These are phyloP conservation scores for Miichthys miiuy DNA, from an alignment of 2,797 vertebrate species.

Conservation along the genomic window DNA sequence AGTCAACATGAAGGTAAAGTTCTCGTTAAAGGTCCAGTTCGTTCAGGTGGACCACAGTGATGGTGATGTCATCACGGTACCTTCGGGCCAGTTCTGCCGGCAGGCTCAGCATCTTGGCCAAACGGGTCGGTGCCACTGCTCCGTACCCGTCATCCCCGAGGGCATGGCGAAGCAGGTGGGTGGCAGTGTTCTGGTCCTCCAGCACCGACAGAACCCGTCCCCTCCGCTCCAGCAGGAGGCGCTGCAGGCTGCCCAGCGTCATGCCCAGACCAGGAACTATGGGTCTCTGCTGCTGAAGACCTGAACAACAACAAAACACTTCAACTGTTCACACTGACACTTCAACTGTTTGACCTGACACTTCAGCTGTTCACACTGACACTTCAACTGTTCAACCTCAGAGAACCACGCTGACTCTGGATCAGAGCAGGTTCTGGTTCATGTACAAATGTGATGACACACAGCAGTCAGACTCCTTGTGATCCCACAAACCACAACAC, in stretches of 20 bases:
- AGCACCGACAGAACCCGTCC: slow-evolving; percentile 57
- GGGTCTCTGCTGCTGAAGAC: slow-evolving; percentile 74
- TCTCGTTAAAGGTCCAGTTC: slow-evolving; percentile 39
- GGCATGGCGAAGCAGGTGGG: slow-evolving; percentile 78
- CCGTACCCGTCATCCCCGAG: slow-evolving; percentile 79
- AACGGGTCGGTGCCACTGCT: slow-evolving; percentile 58
- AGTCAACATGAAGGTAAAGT: neutral
- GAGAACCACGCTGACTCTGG: too few species aligned
- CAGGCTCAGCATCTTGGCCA: slow-evolving; percentile 78
- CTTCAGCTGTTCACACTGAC: too few species aligned
- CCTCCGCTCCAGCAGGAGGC: slow-evolving; percentile 73
- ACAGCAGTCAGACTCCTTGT: neutral
- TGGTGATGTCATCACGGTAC: slow-evolving; percentile 82
- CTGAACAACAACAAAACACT: slow-evolving; percentile 20
- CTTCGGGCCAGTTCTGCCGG: slow-evolving; percentile 74
- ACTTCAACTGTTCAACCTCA: too few species aligned
- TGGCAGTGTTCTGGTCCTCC: slow-evolving; percentile 76
- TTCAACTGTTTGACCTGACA: too few species aligned
- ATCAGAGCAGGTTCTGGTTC: too few species aligned
- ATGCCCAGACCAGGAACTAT: slow-evolving; percentile 43
- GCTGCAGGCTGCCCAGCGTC: slow-evolving; percentile 72
- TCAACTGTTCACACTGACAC: neutral
- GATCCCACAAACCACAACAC: neutral
- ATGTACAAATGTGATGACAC: neutral
- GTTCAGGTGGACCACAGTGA: slow-evolving; percentile 79